A percentile compares a stretch with the other conserved stretches of the same genome.
These are phyloP conservation scores for Micromys minutus DNA, from an alignment of 2,113 vertebrate genomes.

Conservation along the genomic window DNA sequence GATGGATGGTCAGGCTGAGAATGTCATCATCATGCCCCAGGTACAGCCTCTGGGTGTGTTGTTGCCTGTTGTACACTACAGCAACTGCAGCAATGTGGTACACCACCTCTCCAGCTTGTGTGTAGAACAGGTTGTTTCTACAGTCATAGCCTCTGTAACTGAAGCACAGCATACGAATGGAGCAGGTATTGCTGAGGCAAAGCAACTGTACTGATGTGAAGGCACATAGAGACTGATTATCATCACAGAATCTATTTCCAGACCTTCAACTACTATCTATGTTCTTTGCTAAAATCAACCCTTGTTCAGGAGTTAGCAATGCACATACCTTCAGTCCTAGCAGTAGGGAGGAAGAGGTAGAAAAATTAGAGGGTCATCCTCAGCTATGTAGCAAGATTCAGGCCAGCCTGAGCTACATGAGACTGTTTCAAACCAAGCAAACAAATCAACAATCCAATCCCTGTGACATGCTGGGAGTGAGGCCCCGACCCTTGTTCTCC, in stretches of 20 bases:
- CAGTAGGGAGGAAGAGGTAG: neutral
- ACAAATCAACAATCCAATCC: neutral
- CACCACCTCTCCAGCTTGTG: slow-evolving; percentile 93
- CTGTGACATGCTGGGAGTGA: neutral
- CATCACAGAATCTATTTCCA: neutral
- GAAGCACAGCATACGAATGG: slow-evolving; percentile 47
- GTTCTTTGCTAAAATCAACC: neutral
- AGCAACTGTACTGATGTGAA: rapidly evolving
- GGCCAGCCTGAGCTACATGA: neutral
- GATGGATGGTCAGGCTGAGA: slow-evolving; percentile 93
- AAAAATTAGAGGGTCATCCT: neutral
- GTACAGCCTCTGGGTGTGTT: slow-evolving; percentile 95
- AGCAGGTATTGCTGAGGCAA: neutral
- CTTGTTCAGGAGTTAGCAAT: neutral
- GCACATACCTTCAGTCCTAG: neutral
- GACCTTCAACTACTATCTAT: neutral
- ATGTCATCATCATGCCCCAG: slow-evolving; percentile 97
- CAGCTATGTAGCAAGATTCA: neutral
- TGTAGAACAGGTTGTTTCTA: slow-evolving; percentile 97
- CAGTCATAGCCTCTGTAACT: slow-evolving; percentile 98
- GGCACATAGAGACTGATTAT: neutral
- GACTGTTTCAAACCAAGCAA: neutral
- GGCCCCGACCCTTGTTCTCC: neutral
- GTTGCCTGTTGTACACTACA: slow-evolving; percentile 92
- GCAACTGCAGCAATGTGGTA: slow-evolving; percentile 96